phyloP scores from a whole-genome alignment of 1,140 invertebrate species.

The Sipha flava region DNA sequence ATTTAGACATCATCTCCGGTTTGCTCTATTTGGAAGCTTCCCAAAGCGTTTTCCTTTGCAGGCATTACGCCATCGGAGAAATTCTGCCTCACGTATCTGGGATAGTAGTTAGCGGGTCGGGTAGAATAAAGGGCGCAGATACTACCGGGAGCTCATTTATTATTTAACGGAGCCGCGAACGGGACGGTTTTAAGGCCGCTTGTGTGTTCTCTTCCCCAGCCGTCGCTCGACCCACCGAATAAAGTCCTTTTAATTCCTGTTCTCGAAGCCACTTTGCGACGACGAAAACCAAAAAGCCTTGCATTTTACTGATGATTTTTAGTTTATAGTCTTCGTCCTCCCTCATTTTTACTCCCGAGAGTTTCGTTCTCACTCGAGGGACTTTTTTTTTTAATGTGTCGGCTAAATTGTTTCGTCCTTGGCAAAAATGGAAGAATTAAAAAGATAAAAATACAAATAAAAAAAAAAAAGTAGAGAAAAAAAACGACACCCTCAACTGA shows the following conservation, averaged over 20 bases:
- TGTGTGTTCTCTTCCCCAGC: conserved; percentile 13
- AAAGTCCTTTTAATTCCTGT: conserved; percentile 32
- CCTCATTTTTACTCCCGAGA: conserved; percentile 3
- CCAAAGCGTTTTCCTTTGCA: not conserved
- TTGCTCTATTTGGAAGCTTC: not conserved
- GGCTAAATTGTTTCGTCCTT: conserved; percentile 17
- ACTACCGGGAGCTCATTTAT: conserved; percentile 25
- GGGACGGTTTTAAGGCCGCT: conserved; percentile 31
- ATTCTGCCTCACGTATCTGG: not conserved
- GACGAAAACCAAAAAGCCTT: conserved; percentile 29
- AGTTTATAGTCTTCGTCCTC: conserved; percentile 16
- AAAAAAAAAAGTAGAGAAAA: not conserved
- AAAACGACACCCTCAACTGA: not conserved
- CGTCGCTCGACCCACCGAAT: conserved; percentile 3
- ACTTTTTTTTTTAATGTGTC: conserved; percentile 25
- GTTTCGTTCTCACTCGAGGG: conserved; percentile 17
- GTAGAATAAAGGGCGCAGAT: not conserved
- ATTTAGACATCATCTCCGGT: not conserved
- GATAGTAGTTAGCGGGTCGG: not conserved
- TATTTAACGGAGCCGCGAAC: conserved; percentile 20
- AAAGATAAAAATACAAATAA: conserved; percentile 15
- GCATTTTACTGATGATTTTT: conserved; percentile 29
- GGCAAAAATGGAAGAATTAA: conserved; percentile 16
- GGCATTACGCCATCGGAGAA: not conserved
- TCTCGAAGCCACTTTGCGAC: conserved; percentile 27